These are phyloP conservation scores for Gari tellinella DNA, from an alignment of 2,888 invertebrate genomes.

Conservation along the genomic window DNA sequence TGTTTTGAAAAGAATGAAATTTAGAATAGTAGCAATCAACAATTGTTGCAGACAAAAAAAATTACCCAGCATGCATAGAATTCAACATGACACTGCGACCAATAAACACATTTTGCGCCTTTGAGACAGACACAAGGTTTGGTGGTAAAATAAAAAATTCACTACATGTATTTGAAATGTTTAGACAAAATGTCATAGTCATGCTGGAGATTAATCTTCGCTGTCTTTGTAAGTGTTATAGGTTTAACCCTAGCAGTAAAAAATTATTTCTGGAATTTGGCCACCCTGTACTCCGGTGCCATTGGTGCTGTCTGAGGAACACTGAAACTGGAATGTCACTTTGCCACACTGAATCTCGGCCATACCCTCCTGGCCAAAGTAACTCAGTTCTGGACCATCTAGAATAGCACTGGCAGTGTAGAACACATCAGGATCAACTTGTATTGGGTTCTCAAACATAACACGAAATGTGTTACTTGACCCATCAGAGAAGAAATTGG, in stretches of 20 bases:
- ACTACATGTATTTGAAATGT: too few species aligned
- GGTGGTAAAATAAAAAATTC: too few species aligned
- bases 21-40: too few species aligned
- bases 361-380: conserved; percentile 98
- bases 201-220: too few species aligned
- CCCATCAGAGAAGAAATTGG: conserved; percentile 97
- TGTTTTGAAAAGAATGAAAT: too few species aligned
- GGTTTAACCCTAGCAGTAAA: conserved; percentile 87
- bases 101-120: too few species aligned
- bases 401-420: conserved; percentile 98
- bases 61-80: too few species aligned
- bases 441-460: conserved; percentile 91
- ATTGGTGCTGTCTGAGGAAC: conserved; percentile 98
- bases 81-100: too few species aligned
- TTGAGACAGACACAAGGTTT: too few species aligned
- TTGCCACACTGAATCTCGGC: conserved; percentile 94
- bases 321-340: conserved; percentile 98
- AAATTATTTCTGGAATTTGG: conserved; percentile 98
- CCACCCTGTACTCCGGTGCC: conserved; percentile 99
- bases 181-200: too few species aligned
- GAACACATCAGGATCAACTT: conserved; percentile 96
- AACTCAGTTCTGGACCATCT: conserved; percentile 96
- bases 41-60: too few species aligned
- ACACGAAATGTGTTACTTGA: conserved; percentile 98
- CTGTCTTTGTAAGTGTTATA: too few species aligned